Evolutionary conservation across 2,113 vertebrate species (phyloP).

Genomic region (Crotalus viridis): DNA sequence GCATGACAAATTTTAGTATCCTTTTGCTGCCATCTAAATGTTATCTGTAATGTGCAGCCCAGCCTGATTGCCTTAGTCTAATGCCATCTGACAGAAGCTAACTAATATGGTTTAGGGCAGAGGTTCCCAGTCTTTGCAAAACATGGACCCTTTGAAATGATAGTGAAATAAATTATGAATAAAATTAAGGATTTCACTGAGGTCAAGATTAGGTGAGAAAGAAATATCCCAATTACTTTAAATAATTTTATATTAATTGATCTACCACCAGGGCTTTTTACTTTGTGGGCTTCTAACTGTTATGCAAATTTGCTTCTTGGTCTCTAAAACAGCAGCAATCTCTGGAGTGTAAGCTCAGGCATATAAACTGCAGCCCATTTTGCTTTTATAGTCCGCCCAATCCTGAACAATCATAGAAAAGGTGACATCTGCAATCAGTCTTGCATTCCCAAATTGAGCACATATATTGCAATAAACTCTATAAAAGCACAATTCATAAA

Average conservation of each 20-base stretch:
- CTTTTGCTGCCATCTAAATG: background rate
- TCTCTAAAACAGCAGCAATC: background rate
- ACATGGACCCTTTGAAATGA: background rate
- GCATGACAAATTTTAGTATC: background rate
- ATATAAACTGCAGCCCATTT: background rate
- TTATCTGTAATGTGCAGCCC: background rate
- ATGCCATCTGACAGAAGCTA: background rate
- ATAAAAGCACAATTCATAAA: background rate
- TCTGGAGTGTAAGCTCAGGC: background rate
- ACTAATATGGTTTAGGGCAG: background rate
- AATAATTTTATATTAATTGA: background rate
- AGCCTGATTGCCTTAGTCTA: background rate
- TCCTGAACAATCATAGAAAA: background rate
- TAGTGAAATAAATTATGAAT: background rate
- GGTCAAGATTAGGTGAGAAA: background rate
- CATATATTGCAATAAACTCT: background rate
- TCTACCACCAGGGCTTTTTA: background rate
- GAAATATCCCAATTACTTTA: background rate
- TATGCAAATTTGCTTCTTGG: background rate
- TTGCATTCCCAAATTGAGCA: background rate
- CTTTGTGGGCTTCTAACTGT: background rate
- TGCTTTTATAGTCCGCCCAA: background rate
- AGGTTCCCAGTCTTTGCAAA: background rate
- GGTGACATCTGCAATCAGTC: background rate
- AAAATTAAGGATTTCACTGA: background rate